phyloP scores from a whole-genome alignment of 2,113 vertebrate species.

The Bothrops jararaca region DNA sequence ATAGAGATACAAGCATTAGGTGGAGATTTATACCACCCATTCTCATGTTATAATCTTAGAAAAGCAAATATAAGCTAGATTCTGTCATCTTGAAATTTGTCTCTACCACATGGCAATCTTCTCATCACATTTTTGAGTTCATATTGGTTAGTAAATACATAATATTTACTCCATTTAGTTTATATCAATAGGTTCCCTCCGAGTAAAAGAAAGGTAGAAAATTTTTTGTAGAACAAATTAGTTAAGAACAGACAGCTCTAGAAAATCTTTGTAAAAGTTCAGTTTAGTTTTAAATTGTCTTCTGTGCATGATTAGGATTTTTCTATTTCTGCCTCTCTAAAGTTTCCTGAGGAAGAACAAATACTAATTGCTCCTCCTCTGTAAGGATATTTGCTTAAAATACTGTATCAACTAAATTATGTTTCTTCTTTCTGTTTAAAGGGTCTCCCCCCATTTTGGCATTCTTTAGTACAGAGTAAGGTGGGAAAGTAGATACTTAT shows the following conservation, averaged over 20 bases:
- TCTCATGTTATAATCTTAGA: background rate
- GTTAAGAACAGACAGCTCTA: background rate
- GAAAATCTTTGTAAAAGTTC: background rate
- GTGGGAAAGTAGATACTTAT: background rate
- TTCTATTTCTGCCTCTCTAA: background rate
- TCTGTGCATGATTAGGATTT: background rate
- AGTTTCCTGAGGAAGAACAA: background rate
- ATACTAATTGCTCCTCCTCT: background rate
- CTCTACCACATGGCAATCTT: background rate
- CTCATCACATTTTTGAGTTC: background rate
- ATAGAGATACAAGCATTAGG: background rate
- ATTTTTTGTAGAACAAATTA: background rate
- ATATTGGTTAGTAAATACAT: background rate
- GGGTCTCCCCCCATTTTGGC: background rate
- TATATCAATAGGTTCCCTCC: background rate
- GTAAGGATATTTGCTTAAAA: background rate
- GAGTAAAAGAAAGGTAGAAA: background rate
- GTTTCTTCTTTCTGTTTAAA: background rate
- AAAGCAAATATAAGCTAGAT: background rate
- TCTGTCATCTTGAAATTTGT: background rate
- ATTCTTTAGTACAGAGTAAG: background rate
- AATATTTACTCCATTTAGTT: background rate
- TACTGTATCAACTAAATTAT: background rate
- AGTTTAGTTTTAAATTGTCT: background rate
- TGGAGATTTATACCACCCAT: background rate